phyloP scores from a whole-genome alignment of 2,888 invertebrate species.

The Epinotia ramella region DNA sequence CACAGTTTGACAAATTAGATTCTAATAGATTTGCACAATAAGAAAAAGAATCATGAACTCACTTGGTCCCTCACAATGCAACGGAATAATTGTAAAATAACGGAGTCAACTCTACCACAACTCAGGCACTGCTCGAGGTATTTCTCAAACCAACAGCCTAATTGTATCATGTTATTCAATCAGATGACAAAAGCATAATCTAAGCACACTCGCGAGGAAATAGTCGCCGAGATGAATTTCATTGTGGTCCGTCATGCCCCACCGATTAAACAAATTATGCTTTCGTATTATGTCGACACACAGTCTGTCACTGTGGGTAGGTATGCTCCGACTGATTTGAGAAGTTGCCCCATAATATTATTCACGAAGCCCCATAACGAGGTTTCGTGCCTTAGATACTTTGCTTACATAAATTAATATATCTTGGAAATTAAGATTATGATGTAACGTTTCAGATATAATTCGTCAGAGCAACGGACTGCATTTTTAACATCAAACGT shows the following conservation, averaged over 20 bases:
- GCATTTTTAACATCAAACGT: too few species aligned
- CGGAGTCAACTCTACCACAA: constrained; percentile 14
- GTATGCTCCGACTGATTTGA: constrained; percentile 36
- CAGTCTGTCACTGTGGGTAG: constrained; percentile 41
- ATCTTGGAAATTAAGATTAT: constrained; percentile 20
- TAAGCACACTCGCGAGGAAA: constrained; percentile 41
- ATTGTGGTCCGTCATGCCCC: constrained; percentile 55
- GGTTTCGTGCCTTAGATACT: constrained; percentile 30
- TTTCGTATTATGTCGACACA: constrained; percentile 47
- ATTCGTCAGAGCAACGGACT: neutral
- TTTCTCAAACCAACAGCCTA: constrained; percentile 39
- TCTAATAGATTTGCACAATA: constrained; percentile 36
- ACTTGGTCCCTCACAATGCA: neutral
- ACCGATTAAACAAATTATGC: constrained; percentile 56
- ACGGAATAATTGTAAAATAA: constrained; percentile 20
- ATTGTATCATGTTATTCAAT: constrained; percentile 45
- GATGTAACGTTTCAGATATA: constrained; percentile 12
- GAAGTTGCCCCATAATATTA: constrained; percentile 39
- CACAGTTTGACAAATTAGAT: too few species aligned
- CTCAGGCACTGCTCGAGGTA: constrained; percentile 12
- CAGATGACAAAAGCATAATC: constrained; percentile 47
- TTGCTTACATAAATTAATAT: constrained; percentile 33
- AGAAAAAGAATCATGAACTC: neutral
- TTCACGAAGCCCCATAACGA: constrained; percentile 42
- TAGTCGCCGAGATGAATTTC: constrained; percentile 51